phyloP scores from a whole-genome alignment of 2,888 invertebrate species.

The Hylaea fasciaria region DNA sequence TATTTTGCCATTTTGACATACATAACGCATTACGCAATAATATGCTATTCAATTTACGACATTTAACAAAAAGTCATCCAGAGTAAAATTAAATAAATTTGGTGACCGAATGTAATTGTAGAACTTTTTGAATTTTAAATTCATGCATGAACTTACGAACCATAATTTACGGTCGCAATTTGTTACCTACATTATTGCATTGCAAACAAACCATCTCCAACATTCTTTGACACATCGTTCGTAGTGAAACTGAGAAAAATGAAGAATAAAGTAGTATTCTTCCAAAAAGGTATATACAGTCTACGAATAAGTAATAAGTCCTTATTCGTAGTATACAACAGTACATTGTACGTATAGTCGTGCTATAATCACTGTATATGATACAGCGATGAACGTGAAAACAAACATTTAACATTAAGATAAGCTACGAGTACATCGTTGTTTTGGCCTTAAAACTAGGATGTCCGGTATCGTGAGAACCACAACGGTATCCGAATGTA shows the following conservation, averaged over 20 bases:
- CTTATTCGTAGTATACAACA: no score
- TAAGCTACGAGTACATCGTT: constrained; percentile 28
- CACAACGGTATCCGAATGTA: constrained; percentile 37
- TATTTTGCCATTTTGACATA: constrained; percentile 21
- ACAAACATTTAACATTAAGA: constrained; percentile 29
- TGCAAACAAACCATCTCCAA: no score
- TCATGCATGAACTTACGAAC: no score
- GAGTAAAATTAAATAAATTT: background rate
- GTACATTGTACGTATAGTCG: no score
- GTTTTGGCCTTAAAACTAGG: constrained; percentile 42
- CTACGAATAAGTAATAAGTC: no score
- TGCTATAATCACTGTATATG: background rate
- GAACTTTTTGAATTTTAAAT: no score
- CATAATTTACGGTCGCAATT: no score
- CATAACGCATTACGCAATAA: constrained; percentile 26
- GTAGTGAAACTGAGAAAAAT: no score
- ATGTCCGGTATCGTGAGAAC: constrained; percentile 45
- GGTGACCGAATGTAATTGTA: background rate
- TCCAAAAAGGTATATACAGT: no score
- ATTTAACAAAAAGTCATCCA: background rate
- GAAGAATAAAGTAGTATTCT: no score
- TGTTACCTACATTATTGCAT: no score
- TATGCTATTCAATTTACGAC: background rate
- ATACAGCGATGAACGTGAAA: constrained; percentile 19
- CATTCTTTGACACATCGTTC: no score